Evolutionary conservation across 2,888 invertebrate species (phyloP).

Genomic region (Dexiosoma caninum): DNA sequence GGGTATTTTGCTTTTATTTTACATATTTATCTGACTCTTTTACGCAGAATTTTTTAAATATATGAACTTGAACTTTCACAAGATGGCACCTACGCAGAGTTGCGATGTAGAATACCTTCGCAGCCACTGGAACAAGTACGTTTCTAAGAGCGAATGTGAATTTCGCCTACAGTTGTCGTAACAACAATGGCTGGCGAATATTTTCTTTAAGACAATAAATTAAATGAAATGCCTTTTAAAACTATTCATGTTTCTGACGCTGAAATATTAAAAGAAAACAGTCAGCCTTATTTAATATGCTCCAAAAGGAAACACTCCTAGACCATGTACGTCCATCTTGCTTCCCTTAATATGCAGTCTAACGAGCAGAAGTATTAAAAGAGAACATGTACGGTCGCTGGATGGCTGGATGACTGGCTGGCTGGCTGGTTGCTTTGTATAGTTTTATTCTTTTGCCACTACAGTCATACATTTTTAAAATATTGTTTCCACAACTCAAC

Average conservation of each 20-base stretch:
- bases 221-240: slow-evolving; percentile 6
- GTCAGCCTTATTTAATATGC: not conserved
- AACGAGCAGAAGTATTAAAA: not conserved
- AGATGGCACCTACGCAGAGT: too few species aligned
- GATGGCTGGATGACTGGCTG: too few species aligned
- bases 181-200: slow-evolving; percentile 12
- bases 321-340: slow-evolving; percentile 3
- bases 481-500: slow-evolving; percentile 53
- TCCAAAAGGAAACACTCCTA: slow-evolving; percentile 11
- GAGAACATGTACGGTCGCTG: too few species aligned
- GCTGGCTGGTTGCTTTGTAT: not conserved
- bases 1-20: too few species aligned
- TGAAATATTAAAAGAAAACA: not conserved
- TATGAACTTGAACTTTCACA: too few species aligned
- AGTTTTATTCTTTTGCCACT: too few species aligned
- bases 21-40: too few species aligned
- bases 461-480: slow-evolving; percentile 4
- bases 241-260: not conserved
- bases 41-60: too few species aligned
- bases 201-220: slow-evolving; percentile 15
- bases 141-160: not conserved
- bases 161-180: not conserved
- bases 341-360: too few species aligned
- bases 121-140: too few species aligned
- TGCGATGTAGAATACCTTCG: too few species aligned